Evolutionary conservation across 2,797 vertebrate species (phyloP).

Genomic region (Synaphobranchus kaupii): DNA sequence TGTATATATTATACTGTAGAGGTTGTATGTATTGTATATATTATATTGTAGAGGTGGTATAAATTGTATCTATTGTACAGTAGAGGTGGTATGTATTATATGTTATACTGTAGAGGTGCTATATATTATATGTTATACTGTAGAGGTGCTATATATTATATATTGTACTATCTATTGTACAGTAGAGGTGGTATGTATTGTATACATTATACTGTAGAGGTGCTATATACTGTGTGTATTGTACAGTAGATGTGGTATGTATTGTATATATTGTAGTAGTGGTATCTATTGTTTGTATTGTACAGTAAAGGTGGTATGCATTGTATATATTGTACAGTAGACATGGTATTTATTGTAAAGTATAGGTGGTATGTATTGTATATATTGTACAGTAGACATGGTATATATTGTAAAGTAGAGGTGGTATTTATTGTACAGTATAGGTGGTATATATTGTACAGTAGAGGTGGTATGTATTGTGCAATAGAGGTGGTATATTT

Average conservation of each 20-base stretch:
- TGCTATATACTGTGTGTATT: neutral
- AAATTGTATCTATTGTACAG: no score
- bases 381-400: neutral
- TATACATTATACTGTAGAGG: neutral
- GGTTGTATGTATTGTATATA: no score
- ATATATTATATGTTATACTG: no score
- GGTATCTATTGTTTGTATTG: neutral
- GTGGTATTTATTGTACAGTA: slow-evolving; percentile 1
- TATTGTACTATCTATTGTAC: neutral
- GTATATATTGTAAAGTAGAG: neutral
- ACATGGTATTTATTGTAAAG: neutral
- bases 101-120: no score
- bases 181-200: neutral
- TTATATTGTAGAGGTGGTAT: no score
- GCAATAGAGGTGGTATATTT: neutral
- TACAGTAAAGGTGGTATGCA: neutral
- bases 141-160: neutral
- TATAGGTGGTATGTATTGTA: neutral
- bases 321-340: neutral
- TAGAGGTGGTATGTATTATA: no score
- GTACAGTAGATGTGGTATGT: neutral
- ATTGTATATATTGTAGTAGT: neutral
- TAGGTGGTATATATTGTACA: no score
- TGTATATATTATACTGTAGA: no score
- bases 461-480: no score